A percentile compares a stretch with the other conserved stretches of the same genome.
Conservation (phyloP, 2,888 invertebrate species). For the Lingula anatina region DNA sequence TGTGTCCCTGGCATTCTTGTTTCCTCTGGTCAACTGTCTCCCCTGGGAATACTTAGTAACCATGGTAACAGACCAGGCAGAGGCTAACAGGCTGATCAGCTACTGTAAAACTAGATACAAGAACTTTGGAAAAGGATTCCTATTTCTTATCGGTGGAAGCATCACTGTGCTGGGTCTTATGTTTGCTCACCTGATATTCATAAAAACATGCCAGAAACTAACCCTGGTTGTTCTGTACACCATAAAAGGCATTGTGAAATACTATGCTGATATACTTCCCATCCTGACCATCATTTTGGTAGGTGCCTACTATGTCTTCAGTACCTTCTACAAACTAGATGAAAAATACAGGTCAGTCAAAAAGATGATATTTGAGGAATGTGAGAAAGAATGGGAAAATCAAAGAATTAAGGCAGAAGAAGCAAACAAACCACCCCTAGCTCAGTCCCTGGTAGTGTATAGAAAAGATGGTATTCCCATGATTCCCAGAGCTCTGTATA, state of each 20-base stretch:
- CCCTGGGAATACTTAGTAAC: constrained; percentile 2
- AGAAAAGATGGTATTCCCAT: constrained; percentile 4
- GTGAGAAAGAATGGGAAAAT: background rate
- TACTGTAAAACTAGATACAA: background rate
- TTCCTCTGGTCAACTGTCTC: constrained; percentile 4
- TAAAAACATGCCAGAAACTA: constrained; percentile 1
- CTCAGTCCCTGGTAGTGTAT: background rate
- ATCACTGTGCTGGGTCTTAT: constrained; percentile 1
- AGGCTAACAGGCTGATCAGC: background rate
- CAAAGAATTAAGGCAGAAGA: background rate
- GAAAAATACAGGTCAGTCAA: constrained; percentile 1
- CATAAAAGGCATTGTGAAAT: constrained; percentile 3
- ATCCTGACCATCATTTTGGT: constrained; percentile 1
- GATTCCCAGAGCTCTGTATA: constrained; percentile 2
- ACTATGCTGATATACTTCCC: constrained; percentile 3
- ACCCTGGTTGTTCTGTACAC: constrained; percentile 5
- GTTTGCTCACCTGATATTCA: constrained; percentile 5
- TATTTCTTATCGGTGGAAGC: background rate
- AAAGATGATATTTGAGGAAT: constrained; percentile 2
- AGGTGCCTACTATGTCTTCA: constrained; percentile 1
- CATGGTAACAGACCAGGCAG: background rate
- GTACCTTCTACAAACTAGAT: constrained; percentile 1
- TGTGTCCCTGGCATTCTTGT: background rate
- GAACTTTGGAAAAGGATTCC: background rate
- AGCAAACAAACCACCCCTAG: background rate